Evolutionary conservation across 2,888 invertebrate species (phyloP), one percentile per base, ranked within the genome.

Genomic region (Antitype chi): DNA sequence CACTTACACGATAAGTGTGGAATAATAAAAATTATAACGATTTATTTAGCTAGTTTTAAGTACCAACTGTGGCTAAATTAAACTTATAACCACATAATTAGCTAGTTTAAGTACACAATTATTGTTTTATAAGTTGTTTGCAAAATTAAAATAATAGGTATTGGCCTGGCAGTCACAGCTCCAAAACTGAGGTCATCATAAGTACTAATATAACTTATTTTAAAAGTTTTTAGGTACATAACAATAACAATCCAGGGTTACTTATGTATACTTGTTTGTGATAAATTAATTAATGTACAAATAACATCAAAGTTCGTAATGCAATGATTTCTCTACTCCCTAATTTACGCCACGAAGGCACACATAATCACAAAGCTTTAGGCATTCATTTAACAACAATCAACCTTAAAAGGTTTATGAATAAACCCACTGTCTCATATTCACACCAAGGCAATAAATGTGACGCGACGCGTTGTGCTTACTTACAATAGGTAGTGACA

Each of bases 151-250:
- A 20, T 76, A 69, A 59, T 59, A 38, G 6, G 38, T 38, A 60
- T 70, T 67, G 59, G 70, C 59, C 67, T 67, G 59, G 70, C 59
- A 72, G 64, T 76, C 77, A 81, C 78, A 82, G 82, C 78, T 73
- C 23, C 57, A 66, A 60, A 73, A 62, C 43, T 78, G 78, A 82
- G 82, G 82, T 78, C 43, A 47, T 66, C 11, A 25, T 69, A 60
- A 73, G 78, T 72, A 78, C 52, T 66, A 60, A 38, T 74, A 20
- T 81, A 60, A 63, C 60, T 68, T 67, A 68, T 62, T 28, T n/a
- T 47, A 17, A 25, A 53, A 57, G n/a, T 68, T 77, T 60, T 59
- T 62, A 69, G n/a, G 59, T 75, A n/a, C n/a, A n/a, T n/a, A 83
- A 69, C 55, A 83, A 38, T 67, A 70, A 83, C 57, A 74, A 62